phyloP scores from a whole-genome alignment of 2,888 invertebrate species.

The Apotomis turbidana region DNA sequence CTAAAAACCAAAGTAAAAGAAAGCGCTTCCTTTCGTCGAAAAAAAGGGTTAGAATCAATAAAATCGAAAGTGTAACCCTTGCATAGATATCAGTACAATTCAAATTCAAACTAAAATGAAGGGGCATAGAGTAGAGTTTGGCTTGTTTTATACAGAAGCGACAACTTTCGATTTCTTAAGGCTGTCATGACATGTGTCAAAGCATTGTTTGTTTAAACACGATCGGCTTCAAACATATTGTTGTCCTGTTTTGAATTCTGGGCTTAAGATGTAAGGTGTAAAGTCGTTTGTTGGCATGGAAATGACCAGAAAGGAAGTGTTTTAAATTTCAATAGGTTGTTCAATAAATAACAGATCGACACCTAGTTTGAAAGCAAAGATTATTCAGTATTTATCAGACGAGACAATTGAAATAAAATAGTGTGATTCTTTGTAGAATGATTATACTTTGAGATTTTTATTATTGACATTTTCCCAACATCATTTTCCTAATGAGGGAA shows the following conservation, averaged over 20 bases:
- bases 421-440: no score
- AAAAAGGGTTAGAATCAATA: conserved; percentile 45
- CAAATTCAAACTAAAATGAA: not conserved
- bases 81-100: not conserved
- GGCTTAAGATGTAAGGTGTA: conserved; percentile 44
- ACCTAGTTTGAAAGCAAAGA: conserved; percentile 65
- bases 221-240: conserved; percentile 42
- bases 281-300: conserved; percentile 16
- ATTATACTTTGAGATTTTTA: no score
- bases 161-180: conserved; percentile 51
- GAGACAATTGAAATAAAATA: not conserved
- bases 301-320: conserved; percentile 57
- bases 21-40: conserved; percentile 50
- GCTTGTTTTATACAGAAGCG: conserved; percentile 12
- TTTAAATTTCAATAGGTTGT: conserved; percentile 70
- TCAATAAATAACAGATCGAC: conserved; percentile 73
- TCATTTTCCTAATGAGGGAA: no score
- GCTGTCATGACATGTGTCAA: conserved; percentile 55
- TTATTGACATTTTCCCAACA: no score
- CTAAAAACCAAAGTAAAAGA: conserved; percentile 42
- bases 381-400: conserved; percentile 43
- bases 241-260: conserved; percentile 26
- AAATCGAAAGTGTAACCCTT: conserved; percentile 47
- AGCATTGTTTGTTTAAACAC: conserved; percentile 43
- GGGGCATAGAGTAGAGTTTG: not conserved